These are phyloP conservation scores for Jaculus jaculus DNA, from an alignment of 2,113 vertebrate species.

Conservation along the genomic window DNA sequence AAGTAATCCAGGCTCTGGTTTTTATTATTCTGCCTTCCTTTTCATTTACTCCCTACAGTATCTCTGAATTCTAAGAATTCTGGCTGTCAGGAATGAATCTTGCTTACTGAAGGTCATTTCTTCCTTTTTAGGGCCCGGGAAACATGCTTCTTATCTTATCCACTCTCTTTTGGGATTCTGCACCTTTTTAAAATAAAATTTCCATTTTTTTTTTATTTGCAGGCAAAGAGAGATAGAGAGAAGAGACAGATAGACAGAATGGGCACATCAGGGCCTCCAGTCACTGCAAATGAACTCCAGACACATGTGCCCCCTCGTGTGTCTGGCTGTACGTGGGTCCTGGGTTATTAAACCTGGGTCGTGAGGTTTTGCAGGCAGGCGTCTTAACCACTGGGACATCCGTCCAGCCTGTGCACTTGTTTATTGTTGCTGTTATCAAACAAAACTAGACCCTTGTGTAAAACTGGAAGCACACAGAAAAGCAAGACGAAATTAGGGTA, in stretches of 20 bases:
- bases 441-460: not conserved
- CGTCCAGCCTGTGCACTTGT: not conserved
- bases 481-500: not conserved
- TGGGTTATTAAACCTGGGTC: too few species aligned
- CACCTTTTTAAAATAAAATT: not conserved
- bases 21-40: not conserved
- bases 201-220: too few species aligned
- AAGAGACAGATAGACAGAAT: too few species aligned
- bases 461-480: not conserved
- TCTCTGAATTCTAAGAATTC: conserved; percentile 13
- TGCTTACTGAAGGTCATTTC: not conserved
- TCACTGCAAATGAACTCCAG: too few species aligned
- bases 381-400: too few species aligned
- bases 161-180: not conserved
- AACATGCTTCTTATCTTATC: not conserved
- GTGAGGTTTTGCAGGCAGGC: too few species aligned
- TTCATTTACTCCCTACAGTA: not conserved
- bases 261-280: too few species aligned
- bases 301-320: too few species aligned
- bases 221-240: too few species aligned
- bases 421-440: not conserved
- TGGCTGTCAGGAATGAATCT: not conserved
- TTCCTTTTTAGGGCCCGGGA: not conserved
- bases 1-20: not conserved
- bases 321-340: too few species aligned